A percentile compares a stretch with the other conserved stretches of the same genome.
Evolutionary conservation across 2,888 invertebrate species (phyloP).

Genomic region (Pocota personata): DNA sequence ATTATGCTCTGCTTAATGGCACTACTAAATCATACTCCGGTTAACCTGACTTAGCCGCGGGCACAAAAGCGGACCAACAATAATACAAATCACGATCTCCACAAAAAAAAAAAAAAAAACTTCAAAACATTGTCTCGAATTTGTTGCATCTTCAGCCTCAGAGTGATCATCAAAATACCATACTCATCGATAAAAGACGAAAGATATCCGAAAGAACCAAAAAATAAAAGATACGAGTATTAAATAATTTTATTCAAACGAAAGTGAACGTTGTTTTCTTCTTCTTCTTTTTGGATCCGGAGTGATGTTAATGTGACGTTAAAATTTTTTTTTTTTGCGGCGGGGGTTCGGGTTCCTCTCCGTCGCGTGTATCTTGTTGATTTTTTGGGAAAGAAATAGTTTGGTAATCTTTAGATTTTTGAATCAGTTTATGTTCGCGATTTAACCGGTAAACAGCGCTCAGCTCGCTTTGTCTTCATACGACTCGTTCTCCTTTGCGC

Average conservation of each 20-base stretch:
- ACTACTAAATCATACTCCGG: constrained; percentile 41
- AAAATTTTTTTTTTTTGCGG: constrained; percentile 9
- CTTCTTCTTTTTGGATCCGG: constrained; percentile 41
- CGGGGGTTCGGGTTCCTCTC: constrained; percentile 52
- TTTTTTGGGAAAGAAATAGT: constrained; percentile 58
- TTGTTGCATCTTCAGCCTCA: constrained; percentile 12
- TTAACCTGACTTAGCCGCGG: neutral
- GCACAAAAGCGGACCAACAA: neutral
- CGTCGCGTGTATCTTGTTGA: constrained; percentile 50
- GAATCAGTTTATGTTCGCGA: constrained; percentile 71
- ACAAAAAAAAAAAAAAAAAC: neutral
- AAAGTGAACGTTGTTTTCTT: constrained; percentile 66
- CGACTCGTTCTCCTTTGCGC: neutral
- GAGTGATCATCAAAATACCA: constrained; percentile 24
- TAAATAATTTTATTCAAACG: constrained; percentile 69
- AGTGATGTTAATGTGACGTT: constrained; percentile 55
- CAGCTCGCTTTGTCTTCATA: constrained; percentile 23
- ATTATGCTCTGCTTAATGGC: constrained; percentile 30
- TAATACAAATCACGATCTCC: neutral
- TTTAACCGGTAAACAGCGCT: constrained; percentile 68
- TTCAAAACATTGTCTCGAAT: neutral
- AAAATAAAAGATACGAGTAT: constrained; percentile 25
- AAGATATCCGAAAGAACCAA: constrained; percentile 27
- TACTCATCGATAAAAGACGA: constrained; percentile 39
- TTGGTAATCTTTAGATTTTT: constrained; percentile 64